Evolutionary conservation across 2,797 vertebrate genomes (phyloP).

Genomic region (Sebastes cheni): DNA sequence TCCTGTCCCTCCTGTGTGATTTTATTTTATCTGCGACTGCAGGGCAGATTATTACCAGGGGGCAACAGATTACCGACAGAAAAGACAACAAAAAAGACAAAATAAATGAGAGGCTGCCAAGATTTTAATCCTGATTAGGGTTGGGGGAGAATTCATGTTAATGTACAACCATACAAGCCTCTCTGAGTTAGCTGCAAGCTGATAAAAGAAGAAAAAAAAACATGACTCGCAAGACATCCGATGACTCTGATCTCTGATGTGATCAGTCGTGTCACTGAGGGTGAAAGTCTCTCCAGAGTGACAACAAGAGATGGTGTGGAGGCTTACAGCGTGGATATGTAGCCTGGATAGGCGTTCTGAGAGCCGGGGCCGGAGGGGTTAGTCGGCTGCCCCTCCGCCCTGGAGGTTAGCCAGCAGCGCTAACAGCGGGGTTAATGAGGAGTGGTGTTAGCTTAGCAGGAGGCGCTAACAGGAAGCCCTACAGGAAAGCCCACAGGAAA

Average conservation of each 20-base stretch:
- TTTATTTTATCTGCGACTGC: constrained; percentile 69
- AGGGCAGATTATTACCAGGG: constrained; percentile 72
- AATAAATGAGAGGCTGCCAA: constrained; percentile 61
- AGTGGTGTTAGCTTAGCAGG: constrained; percentile 39
- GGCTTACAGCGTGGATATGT: background rate
- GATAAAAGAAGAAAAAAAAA: background rate
- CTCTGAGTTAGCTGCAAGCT: background rate
- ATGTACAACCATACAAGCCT: background rate
- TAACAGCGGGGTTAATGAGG: constrained; percentile 29
- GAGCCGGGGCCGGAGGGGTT: background rate
- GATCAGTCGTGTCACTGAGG: background rate
- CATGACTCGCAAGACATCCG: background rate
- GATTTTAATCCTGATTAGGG: constrained; percentile 69
- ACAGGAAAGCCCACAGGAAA: constrained; percentile 46
- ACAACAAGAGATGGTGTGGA: background rate
- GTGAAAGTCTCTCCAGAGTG: background rate
- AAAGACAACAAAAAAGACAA: constrained; percentile 60
- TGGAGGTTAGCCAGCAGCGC: background rate
- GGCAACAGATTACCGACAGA: constrained; percentile 70
- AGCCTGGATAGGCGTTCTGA: background rate
- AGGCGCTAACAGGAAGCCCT: constrained; percentile 23
- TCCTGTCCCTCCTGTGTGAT: constrained; percentile 50
- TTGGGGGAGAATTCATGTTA: background rate
- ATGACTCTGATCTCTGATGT: background rate
- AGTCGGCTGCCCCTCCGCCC: background rate